Percentiles rank a stretch among this genome's conserved stretches.
Conservation (phyloP, 2,113 vertebrate genomes). For the Sceloporus undulatus region DNA sequence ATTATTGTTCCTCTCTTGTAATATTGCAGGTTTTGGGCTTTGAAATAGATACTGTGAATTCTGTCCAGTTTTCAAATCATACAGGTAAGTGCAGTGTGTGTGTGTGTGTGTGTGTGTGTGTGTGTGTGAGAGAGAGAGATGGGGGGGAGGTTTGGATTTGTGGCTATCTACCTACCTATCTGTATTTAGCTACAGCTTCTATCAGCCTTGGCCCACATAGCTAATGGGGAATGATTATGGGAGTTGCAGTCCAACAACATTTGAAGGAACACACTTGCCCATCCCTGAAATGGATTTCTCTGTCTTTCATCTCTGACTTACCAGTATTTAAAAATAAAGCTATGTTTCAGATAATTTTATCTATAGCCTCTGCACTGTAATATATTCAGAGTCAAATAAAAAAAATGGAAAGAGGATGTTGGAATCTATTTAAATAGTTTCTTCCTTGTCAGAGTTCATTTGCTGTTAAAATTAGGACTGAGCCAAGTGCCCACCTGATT, state of each 20-base stretch:
- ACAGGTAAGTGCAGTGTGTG: slow-evolving; percentile 84
- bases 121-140: not conserved
- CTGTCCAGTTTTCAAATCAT: slow-evolving; percentile 99
- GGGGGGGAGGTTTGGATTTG: not conserved
- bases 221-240: not conserved
- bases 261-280: too few species aligned
- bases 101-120: not conserved
- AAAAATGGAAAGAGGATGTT: too few species aligned
- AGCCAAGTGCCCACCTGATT: not conserved
- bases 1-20: slow-evolving; percentile 48
- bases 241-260: not conserved
- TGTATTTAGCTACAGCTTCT: not conserved
- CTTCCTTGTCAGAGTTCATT: not conserved
- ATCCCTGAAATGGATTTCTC: too few species aligned
- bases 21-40: slow-evolving; percentile 92
- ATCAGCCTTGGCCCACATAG: not conserved
- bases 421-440: not conserved
- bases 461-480: not conserved
- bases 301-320: too few species aligned
- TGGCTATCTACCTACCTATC: not conserved
- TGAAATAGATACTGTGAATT: slow-evolving; percentile 97
- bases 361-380: not conserved
- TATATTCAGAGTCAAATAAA: fast-evolving
- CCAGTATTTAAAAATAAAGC: too few species aligned
- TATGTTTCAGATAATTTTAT: fast-evolving